Conservation (phyloP, 2,888 invertebrate species). For the Drosophila infuscata region DNA sequence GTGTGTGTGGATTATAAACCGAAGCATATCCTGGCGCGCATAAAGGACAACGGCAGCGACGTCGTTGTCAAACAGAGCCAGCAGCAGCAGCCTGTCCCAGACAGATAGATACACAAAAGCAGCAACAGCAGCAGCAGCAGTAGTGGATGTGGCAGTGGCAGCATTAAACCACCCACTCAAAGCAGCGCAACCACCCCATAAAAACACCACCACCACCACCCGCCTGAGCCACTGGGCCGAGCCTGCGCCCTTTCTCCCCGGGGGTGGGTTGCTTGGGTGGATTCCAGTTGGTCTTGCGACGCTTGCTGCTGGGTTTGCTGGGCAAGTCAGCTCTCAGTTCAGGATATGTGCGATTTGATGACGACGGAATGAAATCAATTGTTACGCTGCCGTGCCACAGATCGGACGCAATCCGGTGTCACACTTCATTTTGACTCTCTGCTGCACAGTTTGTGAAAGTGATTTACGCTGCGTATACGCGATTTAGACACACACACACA, state of each 20-base stretch:
- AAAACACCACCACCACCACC: constrained; percentile 29
- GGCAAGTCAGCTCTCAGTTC: constrained; percentile 60
- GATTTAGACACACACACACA: constrained; percentile 45
- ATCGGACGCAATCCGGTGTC: constrained; percentile 85
- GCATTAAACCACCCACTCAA: constrained; percentile 30
- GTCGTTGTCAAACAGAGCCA: constrained; percentile 58
- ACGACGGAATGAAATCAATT: constrained; percentile 85
- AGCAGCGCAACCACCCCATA: constrained; percentile 5
- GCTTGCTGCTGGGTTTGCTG: constrained; percentile 34
- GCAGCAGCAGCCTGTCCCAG: constrained; percentile 53
- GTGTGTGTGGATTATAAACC: constrained; percentile 80
- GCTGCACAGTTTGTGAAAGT: constrained; percentile 43
- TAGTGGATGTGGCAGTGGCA: not conserved
- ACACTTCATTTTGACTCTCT: constrained; percentile 37
- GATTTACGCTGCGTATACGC: constrained; percentile 73
- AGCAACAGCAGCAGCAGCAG: constrained; percentile 22
- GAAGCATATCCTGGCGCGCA: constrained; percentile 76
- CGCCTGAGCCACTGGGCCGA: constrained; percentile 36
- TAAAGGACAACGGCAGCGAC: constrained; percentile 61
- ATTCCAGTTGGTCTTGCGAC: constrained; percentile 35
- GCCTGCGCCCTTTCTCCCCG: constrained; percentile 47
- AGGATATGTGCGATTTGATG: constrained; percentile 85
- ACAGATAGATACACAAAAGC: constrained; percentile 65
- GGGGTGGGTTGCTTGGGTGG: constrained; percentile 36
- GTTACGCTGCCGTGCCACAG: constrained; percentile 85